Base-by-base conservation (phyloP, 35 echinoderm and acorn worm species). In the Lytechinus variegatus region DNA sequence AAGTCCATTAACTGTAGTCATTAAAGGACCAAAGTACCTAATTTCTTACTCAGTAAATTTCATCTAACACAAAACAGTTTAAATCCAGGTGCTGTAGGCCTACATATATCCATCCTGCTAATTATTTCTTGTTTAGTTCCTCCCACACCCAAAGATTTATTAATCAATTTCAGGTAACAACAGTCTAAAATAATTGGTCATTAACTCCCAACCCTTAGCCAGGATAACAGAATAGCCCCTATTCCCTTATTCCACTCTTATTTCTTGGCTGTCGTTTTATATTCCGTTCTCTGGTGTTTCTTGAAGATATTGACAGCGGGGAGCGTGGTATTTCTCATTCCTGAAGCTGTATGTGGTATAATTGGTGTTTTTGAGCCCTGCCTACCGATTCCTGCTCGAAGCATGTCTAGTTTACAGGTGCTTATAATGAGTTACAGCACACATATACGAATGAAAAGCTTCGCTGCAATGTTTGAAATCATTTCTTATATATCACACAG, bases 341-440 rank as follows among this genome's bases (percentile, higher is more conserved):
- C 66, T 79, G 19, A 24, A 24, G 19, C 66, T 24, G 66, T 79
- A 79, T 79, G 66, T 79, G 66, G 66, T 79, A 14, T 79, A 79
- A 79, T 79, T 79, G 16, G 66, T 79, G 66, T 79, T 79, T 79
- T 71, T 79, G n/a, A 79, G 66, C 66, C 66, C 66, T 79, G 66
- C 66, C 66, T 79, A 79, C 66, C 1, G 66, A 79, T 24, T 27
- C 8, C 19, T 19, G 16, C 19, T 79, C 24, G 66, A 79, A 24
- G 21, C n/a, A 24, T 6, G 21, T 16, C 21, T 79, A 14, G 66
- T 79, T 79, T 79, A 79, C 66, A 79, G 66, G 66, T 79, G 66
- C 66, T 79, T 79, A 16, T 79, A 79, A 79, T 79, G 16, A 79
- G 66, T 24, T 79, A 79, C 66, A 79, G 66, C 16, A 79, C 19